A percentile compares a stretch with the other conserved stretches of the same genome.
Evolutionary conservation across 2,113 vertebrate genomes (phyloP).

Genomic region (Chaenocephalus aceratus): DNA sequence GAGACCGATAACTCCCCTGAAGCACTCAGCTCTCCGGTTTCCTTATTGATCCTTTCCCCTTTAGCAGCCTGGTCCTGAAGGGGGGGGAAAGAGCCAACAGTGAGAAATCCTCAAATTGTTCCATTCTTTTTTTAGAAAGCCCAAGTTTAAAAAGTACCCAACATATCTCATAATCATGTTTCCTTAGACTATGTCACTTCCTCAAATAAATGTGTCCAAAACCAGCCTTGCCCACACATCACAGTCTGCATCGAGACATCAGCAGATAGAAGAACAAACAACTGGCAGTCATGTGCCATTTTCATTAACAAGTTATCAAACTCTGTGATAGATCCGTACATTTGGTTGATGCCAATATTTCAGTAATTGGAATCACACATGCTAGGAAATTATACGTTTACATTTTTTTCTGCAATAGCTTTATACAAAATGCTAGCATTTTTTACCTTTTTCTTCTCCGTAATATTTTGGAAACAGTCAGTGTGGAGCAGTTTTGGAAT

Average conservation of each 20-base stretch:
- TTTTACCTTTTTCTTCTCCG: background rate
- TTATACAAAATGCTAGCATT: background rate
- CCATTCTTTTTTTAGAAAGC: background rate
- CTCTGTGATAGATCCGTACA: background rate
- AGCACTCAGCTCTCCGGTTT: conserved; percentile 80
- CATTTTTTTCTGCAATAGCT: background rate
- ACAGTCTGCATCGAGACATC: conserved; percentile 13
- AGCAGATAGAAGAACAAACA: conserved; percentile 10
- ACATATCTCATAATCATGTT: conserved; percentile 4
- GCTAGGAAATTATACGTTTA: background rate
- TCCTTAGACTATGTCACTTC: conserved; percentile 10
- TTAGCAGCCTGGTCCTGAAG: conserved; percentile 56
- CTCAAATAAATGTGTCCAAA: conserved; percentile 5
- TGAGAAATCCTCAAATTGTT: background rate
- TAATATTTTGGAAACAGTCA: background rate
- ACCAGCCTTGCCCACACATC: background rate
- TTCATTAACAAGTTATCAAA: background rate
- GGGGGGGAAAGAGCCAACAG: background rate
- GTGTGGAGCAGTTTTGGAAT: background rate
- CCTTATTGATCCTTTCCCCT: conserved; percentile 79
- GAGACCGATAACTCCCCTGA: conserved; percentile 75
- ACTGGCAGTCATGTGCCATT: conserved; percentile 39
- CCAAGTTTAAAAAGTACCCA: background rate
- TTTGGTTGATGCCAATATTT: conserved; percentile 1
- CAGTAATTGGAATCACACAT: conserved; percentile 5